Evolutionary conservation across 2,888 invertebrate species (phyloP).

Genomic region (Portevinia maculata): DNA sequence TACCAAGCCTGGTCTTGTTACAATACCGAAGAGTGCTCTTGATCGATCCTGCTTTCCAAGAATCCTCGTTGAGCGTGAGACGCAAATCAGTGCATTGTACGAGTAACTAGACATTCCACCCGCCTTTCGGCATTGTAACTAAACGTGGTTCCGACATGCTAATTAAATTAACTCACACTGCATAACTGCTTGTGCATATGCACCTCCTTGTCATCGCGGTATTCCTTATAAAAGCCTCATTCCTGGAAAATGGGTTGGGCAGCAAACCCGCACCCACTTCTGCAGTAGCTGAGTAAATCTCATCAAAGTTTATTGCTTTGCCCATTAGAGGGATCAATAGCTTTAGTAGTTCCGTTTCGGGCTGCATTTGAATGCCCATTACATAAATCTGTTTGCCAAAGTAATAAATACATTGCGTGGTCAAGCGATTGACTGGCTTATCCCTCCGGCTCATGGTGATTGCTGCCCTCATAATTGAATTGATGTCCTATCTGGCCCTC

Average conservation of each 20-base stretch:
- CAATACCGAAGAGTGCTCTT: conserved; percentile 13
- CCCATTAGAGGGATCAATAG: conserved; percentile 61
- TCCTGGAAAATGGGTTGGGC: conserved; percentile 27
- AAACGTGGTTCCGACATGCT: conserved; percentile 43
- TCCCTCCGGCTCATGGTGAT: conserved; percentile 27
- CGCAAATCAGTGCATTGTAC: not conserved
- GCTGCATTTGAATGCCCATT: conserved; percentile 34
- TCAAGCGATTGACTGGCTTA: conserved; percentile 11
- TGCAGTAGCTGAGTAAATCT: conserved; percentile 55
- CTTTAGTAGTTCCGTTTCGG: conserved; percentile 50
- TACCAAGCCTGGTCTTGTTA: conserved; percentile 13
- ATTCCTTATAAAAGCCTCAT: not conserved
- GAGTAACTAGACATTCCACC: no score
- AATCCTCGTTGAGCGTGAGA: not conserved
- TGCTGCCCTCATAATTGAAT: conserved; percentile 63
- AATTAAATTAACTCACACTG: conserved; percentile 38
- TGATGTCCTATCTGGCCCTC: conserved; percentile 62
- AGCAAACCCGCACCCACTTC: conserved; percentile 52
- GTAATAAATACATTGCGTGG: conserved; percentile 55
- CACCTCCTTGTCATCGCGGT: not conserved
- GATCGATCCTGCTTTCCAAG: conserved; percentile 15
- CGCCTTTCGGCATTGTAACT: no score
- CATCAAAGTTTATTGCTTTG: conserved; percentile 57
- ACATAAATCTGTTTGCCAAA: conserved; percentile 48
- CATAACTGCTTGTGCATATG: not conserved